Conservation (phyloP, 2,888 invertebrate genomes). For the Sesamia inferens region DNA sequence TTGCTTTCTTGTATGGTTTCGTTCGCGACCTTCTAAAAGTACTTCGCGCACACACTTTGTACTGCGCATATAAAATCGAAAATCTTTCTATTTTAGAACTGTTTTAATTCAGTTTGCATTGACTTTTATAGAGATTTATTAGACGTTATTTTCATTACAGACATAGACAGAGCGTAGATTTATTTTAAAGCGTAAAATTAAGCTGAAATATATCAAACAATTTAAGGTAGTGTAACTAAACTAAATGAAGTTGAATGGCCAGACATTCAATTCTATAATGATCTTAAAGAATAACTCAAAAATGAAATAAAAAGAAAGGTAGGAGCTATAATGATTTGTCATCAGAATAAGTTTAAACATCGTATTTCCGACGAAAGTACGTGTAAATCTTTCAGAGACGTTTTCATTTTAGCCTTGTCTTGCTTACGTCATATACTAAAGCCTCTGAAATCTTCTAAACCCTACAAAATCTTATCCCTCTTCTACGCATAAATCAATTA, state of each 20-base stretch:
- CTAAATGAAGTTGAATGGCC: slow-evolving; percentile 26
- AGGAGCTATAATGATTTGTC: neutral
- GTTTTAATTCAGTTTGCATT: slow-evolving; percentile 15
- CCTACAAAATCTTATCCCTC: slow-evolving; percentile 8
- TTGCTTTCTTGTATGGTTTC: slow-evolving; percentile 76
- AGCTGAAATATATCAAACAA: slow-evolving; percentile 15
- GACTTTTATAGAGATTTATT: slow-evolving; percentile 40
- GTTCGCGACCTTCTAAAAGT: slow-evolving; percentile 69
- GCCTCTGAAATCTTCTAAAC: neutral
- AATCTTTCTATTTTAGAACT: slow-evolving; percentile 20
- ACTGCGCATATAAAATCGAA: slow-evolving; percentile 49
- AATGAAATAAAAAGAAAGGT: neutral
- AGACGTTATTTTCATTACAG: slow-evolving; percentile 23
- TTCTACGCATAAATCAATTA: slow-evolving; percentile 57
- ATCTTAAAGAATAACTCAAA: neutral
- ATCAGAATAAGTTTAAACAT: neutral
- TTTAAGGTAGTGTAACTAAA: slow-evolving; percentile 23
- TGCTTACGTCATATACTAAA: neutral
- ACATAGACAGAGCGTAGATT: slow-evolving; percentile 10
- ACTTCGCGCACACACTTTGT: slow-evolving; percentile 58
- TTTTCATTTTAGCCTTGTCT: neutral
- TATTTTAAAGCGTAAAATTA: slow-evolving; percentile 19
- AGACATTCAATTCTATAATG: slow-evolving; percentile 21
- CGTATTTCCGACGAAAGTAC: neutral
- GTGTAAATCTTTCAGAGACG: neutral